These are phyloP conservation scores for Melanostoma scalare DNA, from an alignment of 2,888 invertebrate genomes.

Conservation along the genomic window DNA sequence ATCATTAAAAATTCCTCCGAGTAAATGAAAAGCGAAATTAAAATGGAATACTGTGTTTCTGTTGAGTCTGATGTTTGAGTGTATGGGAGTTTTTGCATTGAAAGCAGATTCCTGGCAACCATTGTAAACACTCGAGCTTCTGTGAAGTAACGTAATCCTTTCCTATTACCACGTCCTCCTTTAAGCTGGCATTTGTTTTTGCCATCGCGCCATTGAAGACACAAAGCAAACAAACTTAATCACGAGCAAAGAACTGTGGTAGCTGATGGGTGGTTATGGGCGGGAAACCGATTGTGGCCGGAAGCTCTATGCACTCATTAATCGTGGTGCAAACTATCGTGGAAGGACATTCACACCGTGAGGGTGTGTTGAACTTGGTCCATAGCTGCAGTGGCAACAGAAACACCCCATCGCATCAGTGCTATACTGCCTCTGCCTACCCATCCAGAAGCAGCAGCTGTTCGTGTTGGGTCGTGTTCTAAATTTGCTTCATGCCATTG, in stretches of 20 bases:
- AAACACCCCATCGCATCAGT: constrained; percentile 1
- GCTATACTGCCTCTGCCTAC: background rate
- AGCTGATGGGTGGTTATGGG: background rate
- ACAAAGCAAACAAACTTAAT: constrained; percentile 62
- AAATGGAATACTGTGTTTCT: constrained; percentile 32
- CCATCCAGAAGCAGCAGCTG: constrained; percentile 25
- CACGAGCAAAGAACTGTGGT: constrained; percentile 27
- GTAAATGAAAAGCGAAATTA: constrained; percentile 51
- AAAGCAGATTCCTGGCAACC: constrained; percentile 36
- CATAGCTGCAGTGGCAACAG: constrained; percentile 24
- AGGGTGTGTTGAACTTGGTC: constrained; percentile 72
- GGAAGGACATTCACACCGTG: constrained; percentile 70
- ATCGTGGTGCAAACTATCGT: constrained; percentile 65
- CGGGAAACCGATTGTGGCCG: constrained; percentile 63
- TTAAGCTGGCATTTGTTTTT: constrained; percentile 32
- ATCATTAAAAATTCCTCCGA: constrained; percentile 65
- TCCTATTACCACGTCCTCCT: constrained; percentile 42
- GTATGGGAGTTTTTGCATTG: constrained; percentile 34
- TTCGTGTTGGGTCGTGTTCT: constrained; percentile 51
- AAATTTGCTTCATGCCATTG: constrained; percentile 52
- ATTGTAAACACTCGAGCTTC: constrained; percentile 52
- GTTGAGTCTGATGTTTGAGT: constrained; percentile 2
- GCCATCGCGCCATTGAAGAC: constrained; percentile 52
- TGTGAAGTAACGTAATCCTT: constrained; percentile 41
- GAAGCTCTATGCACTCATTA: constrained; percentile 68